phyloP scores from a whole-genome alignment of 2,888 invertebrate genomes.

The Zaprionus obscuricornis region DNA sequence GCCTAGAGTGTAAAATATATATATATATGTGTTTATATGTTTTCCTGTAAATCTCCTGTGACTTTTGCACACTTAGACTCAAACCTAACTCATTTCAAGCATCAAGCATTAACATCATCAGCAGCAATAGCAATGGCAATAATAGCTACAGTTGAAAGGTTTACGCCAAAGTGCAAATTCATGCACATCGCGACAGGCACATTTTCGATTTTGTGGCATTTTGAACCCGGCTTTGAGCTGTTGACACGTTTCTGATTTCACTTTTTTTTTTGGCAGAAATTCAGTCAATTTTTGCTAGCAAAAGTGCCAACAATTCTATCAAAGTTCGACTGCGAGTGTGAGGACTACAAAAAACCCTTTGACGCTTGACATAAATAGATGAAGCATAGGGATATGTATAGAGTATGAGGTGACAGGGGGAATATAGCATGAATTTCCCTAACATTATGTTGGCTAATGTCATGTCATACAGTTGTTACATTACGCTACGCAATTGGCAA shows the following conservation, averaged over 20 bases:
- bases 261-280: conserved; percentile 40
- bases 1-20: too few species aligned
- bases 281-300: conserved; percentile 47
- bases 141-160: too few species aligned
- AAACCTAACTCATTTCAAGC: conserved; percentile 10
- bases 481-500: too few species aligned
- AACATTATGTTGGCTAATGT: too few species aligned
- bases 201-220: conserved; percentile 46
- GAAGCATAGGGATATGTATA: too few species aligned
- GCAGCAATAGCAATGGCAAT: not conserved
- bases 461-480: too few species aligned
- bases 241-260: conserved; percentile 59
- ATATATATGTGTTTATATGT: too few species aligned
- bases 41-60: conserved; percentile 55
- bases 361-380: too few species aligned
- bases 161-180: conserved; percentile 55
- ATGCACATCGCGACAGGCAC: conserved; percentile 56
- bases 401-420: too few species aligned
- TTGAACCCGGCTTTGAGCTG: conserved; percentile 45
- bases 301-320: conserved; percentile 71
- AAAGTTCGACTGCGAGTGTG: conserved; percentile 49
- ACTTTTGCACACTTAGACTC: conserved; percentile 34
- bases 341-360: conserved; percentile 50
- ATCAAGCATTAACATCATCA: too few species aligned
- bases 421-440: too few species aligned